Conservation (phyloP, 2,113 vertebrate genomes). For the Alectura lathami region DNA sequence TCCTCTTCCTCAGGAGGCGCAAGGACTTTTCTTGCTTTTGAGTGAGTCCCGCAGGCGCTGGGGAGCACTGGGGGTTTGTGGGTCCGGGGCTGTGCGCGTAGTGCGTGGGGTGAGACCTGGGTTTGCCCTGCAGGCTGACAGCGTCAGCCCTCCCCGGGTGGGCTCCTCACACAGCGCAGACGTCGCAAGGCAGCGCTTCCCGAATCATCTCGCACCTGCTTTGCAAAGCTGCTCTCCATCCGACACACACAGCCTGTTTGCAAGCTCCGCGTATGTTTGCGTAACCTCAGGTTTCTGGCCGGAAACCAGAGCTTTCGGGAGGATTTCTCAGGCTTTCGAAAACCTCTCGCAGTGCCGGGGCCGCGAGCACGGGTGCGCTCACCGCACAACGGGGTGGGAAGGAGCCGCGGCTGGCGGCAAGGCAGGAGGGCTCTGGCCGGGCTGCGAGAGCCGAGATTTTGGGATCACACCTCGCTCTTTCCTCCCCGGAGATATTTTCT, state of each 20-base stretch:
- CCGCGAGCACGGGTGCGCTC: not conserved
- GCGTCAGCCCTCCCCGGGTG: not conserved
- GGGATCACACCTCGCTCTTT: constrained; percentile 42
- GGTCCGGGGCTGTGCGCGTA: not conserved
- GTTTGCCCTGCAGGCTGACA: not conserved
- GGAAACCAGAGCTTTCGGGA: constrained; percentile 60
- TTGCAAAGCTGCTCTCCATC: constrained; percentile 17
- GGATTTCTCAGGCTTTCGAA: constrained; percentile 65
- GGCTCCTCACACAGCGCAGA: not conserved
- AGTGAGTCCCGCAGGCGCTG: not conserved
- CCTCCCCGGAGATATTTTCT: constrained; percentile 24
- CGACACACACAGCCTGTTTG: constrained; percentile 52
- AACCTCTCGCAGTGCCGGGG: constrained; percentile 6
- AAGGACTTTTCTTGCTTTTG: not conserved
- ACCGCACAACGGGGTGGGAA: constrained; percentile 5
- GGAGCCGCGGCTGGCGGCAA: rapidly evolving
- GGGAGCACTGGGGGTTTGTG: not conserved
- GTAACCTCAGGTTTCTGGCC: constrained; percentile 51
- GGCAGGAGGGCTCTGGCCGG: not conserved
- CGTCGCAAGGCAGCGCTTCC: not conserved
- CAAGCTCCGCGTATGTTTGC: constrained; percentile 36
- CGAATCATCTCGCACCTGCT: constrained; percentile 57
- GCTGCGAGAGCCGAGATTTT: not conserved
- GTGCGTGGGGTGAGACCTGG: not conserved
- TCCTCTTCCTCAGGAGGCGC: too few species aligned